These are phyloP conservation scores for Urosaurus nigricauda DNA, from an alignment of 2,797 vertebrate species.

Conservation along the genomic window DNA sequence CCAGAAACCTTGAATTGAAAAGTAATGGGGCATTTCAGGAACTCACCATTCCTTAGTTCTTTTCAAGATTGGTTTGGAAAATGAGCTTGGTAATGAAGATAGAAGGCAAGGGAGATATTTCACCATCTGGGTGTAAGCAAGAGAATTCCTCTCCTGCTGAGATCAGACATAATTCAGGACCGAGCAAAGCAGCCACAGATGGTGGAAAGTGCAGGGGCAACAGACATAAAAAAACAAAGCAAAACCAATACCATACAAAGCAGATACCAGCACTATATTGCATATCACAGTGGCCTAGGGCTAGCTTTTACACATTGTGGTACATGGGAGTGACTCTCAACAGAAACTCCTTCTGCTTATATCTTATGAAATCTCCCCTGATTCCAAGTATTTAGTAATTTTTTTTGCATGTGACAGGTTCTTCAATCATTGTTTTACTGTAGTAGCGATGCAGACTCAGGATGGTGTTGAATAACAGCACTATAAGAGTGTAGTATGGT, in stretches of 20 bases:
- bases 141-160: constrained; percentile 20
- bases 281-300: neutral
- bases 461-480: too few relatives aligned
- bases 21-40: neutral
- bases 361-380: neutral
- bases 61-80: neutral
- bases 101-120: neutral
- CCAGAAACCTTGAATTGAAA: neutral
- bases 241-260: neutral
- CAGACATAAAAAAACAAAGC: neutral
- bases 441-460: too few relatives aligned
- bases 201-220: constrained; percentile 3
- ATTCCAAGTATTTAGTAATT: neutral
- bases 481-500: too few relatives aligned
- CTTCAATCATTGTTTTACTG: too few relatives aligned
- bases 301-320: neutral
- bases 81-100: constrained; percentile 20
- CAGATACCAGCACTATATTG: neutral
- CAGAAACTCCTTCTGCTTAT: neutral
- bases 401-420: too few relatives aligned
- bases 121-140: constrained; percentile 5
- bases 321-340: neutral
- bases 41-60: neutral
- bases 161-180: constrained; percentile 25
- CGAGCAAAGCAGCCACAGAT: constrained; percentile 3